Percentiles rank a stretch among this genome's conserved stretches.
Conservation (phyloP, 2,797 vertebrate genomes). For the Peromyscus melanophrys region DNA sequence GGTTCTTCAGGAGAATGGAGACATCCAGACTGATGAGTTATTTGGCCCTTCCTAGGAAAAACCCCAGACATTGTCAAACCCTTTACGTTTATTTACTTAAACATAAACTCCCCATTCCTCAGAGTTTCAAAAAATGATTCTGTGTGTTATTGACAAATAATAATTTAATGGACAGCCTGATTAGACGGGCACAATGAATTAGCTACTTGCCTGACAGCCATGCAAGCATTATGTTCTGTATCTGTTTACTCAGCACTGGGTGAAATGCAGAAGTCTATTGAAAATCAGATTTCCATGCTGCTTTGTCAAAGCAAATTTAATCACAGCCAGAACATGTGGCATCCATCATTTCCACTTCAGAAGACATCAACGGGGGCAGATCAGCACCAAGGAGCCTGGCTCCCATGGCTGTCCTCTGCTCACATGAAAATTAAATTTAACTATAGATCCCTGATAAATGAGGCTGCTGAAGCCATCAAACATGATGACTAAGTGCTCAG, state of each 20-base stretch:
- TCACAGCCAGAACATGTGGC: slow-evolving; percentile 90
- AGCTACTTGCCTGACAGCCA: slow-evolving; percentile 87
- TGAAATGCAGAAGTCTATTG: slow-evolving; percentile 89
- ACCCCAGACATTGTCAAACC: slow-evolving; percentile 42
- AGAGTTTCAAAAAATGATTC: slow-evolving; percentile 85
- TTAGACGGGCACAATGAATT: slow-evolving; percentile 90
- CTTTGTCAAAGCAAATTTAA: slow-evolving; percentile 93
- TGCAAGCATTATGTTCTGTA: slow-evolving; percentile 88
- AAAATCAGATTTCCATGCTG: slow-evolving; percentile 92
- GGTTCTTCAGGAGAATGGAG: slow-evolving; percentile 66
- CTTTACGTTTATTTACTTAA: slow-evolving; percentile 85
- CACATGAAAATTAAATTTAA: slow-evolving; percentile 91
- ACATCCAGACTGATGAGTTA: slow-evolving; percentile 64
- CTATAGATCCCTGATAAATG: slow-evolving; percentile 91
- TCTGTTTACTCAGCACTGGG: slow-evolving; percentile 92
- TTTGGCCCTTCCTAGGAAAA: slow-evolving; percentile 66
- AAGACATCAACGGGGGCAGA: slow-evolving; percentile 88
- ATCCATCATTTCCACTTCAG: slow-evolving; percentile 93
- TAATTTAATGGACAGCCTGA: slow-evolving; percentile 90
- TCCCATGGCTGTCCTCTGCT: slow-evolving; percentile 88
- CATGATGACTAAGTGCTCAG: slow-evolving; percentile 89
- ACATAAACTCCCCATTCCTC: slow-evolving; percentile 81
- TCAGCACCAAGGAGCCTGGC: slow-evolving; percentile 87
- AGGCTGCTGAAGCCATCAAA: slow-evolving; percentile 86
- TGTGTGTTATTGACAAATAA: slow-evolving; percentile 88